phyloP scores from a whole-genome alignment of 2,113 vertebrate species.

The Osmerus mordax region DNA sequence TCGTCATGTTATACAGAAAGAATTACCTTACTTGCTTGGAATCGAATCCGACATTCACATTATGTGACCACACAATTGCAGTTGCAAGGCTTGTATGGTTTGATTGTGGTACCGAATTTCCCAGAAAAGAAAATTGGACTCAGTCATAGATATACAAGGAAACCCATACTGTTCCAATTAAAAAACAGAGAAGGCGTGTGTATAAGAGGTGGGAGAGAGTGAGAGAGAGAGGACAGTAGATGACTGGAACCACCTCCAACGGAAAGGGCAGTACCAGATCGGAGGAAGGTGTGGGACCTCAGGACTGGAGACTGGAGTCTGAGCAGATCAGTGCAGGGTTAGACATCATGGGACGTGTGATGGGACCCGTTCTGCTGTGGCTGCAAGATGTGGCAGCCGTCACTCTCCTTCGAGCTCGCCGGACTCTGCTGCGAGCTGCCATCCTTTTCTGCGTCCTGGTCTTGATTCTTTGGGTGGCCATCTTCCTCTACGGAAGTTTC shows the following conservation, averaged over 20 bases:
- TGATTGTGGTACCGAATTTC: too few relatives aligned
- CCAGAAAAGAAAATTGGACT: too few relatives aligned
- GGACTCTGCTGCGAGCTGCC: conserved; percentile 81
- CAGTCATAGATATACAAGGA: too few relatives aligned
- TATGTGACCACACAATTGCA: too few relatives aligned
- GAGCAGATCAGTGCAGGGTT: background rate
- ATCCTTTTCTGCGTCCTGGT: conserved; percentile 76
- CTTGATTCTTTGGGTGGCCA: conserved; percentile 85
- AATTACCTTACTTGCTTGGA: too few relatives aligned
- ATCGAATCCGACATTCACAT: too few relatives aligned
- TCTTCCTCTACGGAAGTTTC: conserved; percentile 91
- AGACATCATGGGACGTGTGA: conserved; percentile 39
- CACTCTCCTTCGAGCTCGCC: conserved; percentile 76
- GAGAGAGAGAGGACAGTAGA: background rate
- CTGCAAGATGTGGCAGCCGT: conserved; percentile 76
- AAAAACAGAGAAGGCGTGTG: too few relatives aligned
- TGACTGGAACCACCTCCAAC: background rate
- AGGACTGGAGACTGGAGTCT: conserved; percentile 16
- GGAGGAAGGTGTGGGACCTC: background rate
- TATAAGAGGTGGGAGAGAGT: background rate
- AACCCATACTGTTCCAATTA: too few relatives aligned
- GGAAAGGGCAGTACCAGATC: background rate
- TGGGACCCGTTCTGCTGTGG: conserved; percentile 75
- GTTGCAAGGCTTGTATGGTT: too few relatives aligned
- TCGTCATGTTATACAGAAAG: too few relatives aligned